These are phyloP conservation scores for Podarcis cretensis DNA, from an alignment of 2,113 vertebrate species.

Conservation along the genomic window DNA sequence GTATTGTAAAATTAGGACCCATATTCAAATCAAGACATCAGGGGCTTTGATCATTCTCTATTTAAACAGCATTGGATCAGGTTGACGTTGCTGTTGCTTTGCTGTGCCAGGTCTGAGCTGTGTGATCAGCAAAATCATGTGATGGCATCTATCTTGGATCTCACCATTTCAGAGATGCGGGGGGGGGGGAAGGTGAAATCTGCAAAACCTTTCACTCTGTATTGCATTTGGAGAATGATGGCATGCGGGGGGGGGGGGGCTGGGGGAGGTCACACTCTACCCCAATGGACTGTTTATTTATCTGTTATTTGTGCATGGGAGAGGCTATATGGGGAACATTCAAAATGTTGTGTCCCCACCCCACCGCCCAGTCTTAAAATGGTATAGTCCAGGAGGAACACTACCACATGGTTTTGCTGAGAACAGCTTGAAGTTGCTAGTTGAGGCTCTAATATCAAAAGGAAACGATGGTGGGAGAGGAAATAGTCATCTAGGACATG, in stretches of 20 bases:
- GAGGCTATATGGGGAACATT: not conserved
- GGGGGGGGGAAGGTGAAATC: not conserved
- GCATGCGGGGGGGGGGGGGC: too few species aligned
- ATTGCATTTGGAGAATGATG: not conserved
- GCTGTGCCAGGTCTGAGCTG: not conserved
- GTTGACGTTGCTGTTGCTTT: not conserved
- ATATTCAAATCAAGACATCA: not conserved
- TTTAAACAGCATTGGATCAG: not conserved
- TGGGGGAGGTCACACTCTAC: too few species aligned
- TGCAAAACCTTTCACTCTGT: too few species aligned
- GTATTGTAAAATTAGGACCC: not conserved
- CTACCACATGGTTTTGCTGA: not conserved
- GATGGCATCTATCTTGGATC: not conserved
- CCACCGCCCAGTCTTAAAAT: not conserved
- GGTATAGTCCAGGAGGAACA: not conserved
- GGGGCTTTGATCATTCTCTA: not conserved
- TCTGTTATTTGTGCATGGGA: not conserved
- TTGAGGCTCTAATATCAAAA: not conserved
- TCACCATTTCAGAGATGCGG: not conserved
- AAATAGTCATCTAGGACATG: not conserved
- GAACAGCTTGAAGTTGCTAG: not conserved
- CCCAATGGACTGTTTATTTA: not conserved
- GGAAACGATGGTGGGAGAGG: accelerated
- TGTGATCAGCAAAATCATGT: not conserved
- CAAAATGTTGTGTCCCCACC: not conserved